Evolutionary conservation across 2,113 vertebrate species (phyloP), one percentile per base, ranked within the genome.

Genomic region (Dicentrarchus labrax): DNA sequence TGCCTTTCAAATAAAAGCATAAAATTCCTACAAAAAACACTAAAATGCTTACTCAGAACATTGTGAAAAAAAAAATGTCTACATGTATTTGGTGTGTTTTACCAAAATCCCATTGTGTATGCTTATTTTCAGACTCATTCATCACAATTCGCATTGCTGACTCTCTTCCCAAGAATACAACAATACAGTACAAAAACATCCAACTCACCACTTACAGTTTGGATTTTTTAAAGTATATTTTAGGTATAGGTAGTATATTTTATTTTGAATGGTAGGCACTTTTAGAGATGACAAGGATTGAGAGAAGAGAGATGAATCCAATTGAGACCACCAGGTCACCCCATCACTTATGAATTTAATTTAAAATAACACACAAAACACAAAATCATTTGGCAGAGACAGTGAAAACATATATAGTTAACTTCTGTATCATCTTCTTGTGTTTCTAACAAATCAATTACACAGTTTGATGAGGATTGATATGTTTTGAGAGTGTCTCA

Each of bases 261-360:
- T n/a, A n/a, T n/a, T n/a, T n/a, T n/a, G n/a, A n/a, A n/a, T n/a
- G 16, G 21, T 4, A 22, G 11, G 22, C 6, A 24, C 22, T 60
- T 30, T 71, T 71, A 45, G n/a, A 59, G 9, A 54, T 43, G 36
- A 54, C 51, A 71, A 38, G 68, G 22, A 71, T 22, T 39, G 11
- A 39, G 36, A 5, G 11, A 10, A 53, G 19, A 53, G 17, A 53
- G 17, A 53, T 3, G 13, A 50, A 30, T 30, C 30, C 30, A 30
- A 30, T 30, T 36, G 24, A 51, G 22, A 38, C 66, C 45, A 68
- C 66, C 22, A 68, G 16, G 15, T 50, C 16, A 51, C 24, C 30
- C 30, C 6, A n/a, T 21, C 39, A 51, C 16, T 19, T 21, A 50
- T 51, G 15, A 6, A 68, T 36, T 30, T 36, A 3, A 68, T 50